Base-by-base conservation (phyloP, 2,113 vertebrate genomes). In the Pongo pygmaeus region DNA sequence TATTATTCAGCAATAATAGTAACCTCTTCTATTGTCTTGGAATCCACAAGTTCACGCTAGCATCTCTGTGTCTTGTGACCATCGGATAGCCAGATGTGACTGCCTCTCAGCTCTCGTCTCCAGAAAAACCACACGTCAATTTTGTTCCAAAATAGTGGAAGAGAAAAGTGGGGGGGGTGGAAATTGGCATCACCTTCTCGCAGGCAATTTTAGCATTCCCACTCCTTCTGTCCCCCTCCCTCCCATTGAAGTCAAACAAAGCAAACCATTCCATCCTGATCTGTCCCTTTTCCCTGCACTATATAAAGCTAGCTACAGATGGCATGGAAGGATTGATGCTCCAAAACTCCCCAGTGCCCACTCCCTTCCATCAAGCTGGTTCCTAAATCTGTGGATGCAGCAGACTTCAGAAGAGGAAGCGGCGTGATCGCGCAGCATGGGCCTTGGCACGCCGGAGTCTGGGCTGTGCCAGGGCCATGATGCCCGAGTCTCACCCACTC, bases 321-420 rank as follows among this genome's bases (percentile, higher is more conserved):
- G 97, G 95, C 89, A 83, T 35, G 35, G 23, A 8, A 0, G 91
- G 84, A 50, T 84, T 93, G 81, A 57, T 67, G 40, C 94, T 95
- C 93, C 97, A 96, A 93, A 97, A 57, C 30, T 89, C 97, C 94
- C 97, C 57, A 1, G 20, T 92, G 89, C 87, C 83, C 46, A 92
- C 92, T 98, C 95, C 83, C 86, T 96, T 96, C 92, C 75, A 96
- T 92, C 96, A 98, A 92, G 97, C 96, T 97, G 93, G 72, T 97
- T 97, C 64, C 89, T 38, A 89, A 97, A 46, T 91, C 96, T 22
- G 87, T 67, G 16, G 93, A 85, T 74, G 69, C 86, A 97, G 96
- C 98, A 98, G 96, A 96, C 97, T 98, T 98, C 90, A 95, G 96
- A 97, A 97, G 94, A 97, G 95, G 96, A 97, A 97, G 91, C 75